A percentile compares a stretch with the other conserved stretches of the same genome.
These are phyloP conservation scores for Mustela nigripes DNA, from an alignment of 2,113 vertebrate genomes.

Conservation along the genomic window DNA sequence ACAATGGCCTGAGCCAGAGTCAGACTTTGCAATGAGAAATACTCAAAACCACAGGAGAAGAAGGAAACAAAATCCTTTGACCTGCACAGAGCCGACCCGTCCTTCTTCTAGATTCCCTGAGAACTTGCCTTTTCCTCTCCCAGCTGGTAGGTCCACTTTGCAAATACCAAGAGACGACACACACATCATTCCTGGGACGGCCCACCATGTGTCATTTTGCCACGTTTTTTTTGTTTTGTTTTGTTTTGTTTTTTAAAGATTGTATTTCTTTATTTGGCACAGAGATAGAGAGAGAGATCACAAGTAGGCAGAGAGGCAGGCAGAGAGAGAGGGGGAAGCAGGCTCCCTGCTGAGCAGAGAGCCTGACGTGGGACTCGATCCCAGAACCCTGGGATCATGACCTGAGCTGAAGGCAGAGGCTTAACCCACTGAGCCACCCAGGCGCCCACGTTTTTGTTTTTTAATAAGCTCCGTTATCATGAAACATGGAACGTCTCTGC, in stretches of 20 bases:
- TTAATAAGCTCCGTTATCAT: conserved; percentile 59
- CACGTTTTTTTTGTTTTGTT: not conserved
- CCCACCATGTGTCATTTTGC: conserved; percentile 33
- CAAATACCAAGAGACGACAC: not conserved
- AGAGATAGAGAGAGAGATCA: too few relatives aligned
- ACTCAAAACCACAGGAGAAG: not conserved
- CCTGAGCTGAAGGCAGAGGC: too few relatives aligned
- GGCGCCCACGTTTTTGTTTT: conserved; percentile 44
- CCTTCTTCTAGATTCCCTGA: fast-evolving
- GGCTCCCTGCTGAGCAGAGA: too few relatives aligned
- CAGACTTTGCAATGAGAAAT: conserved; percentile 49
- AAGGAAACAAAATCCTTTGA: not conserved
- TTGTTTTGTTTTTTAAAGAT: too few relatives aligned
- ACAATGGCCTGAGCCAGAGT: not conserved
- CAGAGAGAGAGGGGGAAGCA: too few relatives aligned
- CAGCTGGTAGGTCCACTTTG: not conserved
- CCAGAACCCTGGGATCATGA: too few relatives aligned
- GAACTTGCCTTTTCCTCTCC: not conserved
- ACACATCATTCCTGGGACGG: fast-evolving
- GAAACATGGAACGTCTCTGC: conserved; percentile 60
- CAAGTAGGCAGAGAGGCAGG: too few relatives aligned
- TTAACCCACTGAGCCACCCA: too few relatives aligned
- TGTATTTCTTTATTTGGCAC: too few relatives aligned
- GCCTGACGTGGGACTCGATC: too few relatives aligned
- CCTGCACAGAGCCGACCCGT: not conserved